Percentiles rank a stretch among this genome's conserved stretches.
Evolutionary conservation across 1,140 invertebrate genomes (phyloP).

Genomic region (Semibalanus balanoides): DNA sequence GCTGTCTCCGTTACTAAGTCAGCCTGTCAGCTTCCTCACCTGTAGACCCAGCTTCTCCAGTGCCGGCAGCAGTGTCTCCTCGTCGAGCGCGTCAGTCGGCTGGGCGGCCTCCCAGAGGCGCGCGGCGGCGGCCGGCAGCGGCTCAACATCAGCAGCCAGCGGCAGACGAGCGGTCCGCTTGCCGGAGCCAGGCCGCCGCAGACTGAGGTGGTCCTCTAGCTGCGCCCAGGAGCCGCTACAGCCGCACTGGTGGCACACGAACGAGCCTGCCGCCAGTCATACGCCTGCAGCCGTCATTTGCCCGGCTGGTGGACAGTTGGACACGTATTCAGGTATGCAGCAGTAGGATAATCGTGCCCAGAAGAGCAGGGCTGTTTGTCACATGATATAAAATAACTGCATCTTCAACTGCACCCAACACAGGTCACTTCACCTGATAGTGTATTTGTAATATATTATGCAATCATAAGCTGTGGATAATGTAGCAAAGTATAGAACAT

Average conservation of each 20-base stretch:
- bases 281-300: too few relatives aligned
- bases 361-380: too few relatives aligned
- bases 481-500: too few relatives aligned
- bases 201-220: not conserved
- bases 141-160: not conserved
- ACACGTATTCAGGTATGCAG: too few relatives aligned
- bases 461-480: too few relatives aligned
- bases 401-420: too few relatives aligned
- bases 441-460: too few relatives aligned
- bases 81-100: not conserved
- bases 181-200: not conserved
- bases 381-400: too few relatives aligned
- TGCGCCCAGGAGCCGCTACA: not conserved
- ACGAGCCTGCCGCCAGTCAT: not conserved
- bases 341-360: too few relatives aligned
- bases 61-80: not conserved
- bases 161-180: not conserved
- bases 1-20: too few relatives aligned
- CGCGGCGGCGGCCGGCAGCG: not conserved
- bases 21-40: not conserved
- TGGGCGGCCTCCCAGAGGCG: not conserved
- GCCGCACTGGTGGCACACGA: not conserved
- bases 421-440: too few relatives aligned
- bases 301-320: too few relatives aligned
- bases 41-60: not conserved